Evolutionary conservation across 2,888 invertebrate species (phyloP).

Genomic region (Podotricha telesiphe): DNA sequence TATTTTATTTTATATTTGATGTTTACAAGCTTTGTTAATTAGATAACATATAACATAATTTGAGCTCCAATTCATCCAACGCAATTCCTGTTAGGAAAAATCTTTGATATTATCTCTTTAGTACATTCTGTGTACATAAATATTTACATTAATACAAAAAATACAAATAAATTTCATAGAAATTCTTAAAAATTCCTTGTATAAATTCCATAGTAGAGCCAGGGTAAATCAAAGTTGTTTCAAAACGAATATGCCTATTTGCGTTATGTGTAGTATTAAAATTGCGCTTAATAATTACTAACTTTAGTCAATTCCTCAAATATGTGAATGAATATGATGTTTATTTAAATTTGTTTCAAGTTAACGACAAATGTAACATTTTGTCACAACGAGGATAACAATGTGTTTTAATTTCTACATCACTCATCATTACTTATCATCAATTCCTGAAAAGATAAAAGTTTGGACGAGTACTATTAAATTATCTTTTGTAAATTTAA

Average conservation of each 20-base stretch:
- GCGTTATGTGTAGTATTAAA: conserved; percentile 19
- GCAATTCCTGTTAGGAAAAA: conserved; percentile 39
- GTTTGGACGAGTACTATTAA: conserved; percentile 69
- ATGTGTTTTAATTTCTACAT: conserved; percentile 63
- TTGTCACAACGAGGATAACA: conserved; percentile 80
- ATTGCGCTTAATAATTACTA: conserved; percentile 26
- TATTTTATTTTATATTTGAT: conserved; percentile 14
- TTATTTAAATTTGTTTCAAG: background rate
- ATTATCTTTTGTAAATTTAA: background rate
- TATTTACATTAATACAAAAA: conserved; percentile 24
- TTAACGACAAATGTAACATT: conserved; percentile 59
- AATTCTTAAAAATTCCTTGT: conserved; percentile 27
- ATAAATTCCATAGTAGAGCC: conserved; percentile 34
- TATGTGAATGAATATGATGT: conserved; percentile 31
- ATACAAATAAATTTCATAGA: conserved; percentile 22
- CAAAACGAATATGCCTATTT: conserved; percentile 21
- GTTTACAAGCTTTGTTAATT: conserved; percentile 10
- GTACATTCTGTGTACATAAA: conserved; percentile 19
- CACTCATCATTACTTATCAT: conserved; percentile 69
- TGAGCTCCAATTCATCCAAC: conserved; percentile 19
- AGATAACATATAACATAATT: conserved; percentile 4
- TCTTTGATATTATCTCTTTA: conserved; percentile 18
- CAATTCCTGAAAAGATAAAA: conserved; percentile 81
- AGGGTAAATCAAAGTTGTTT: background rate
- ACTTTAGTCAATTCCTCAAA: conserved; percentile 47